Percentiles rank a stretch among this genome's conserved stretches.
phyloP scores from a whole-genome alignment of 2,888 invertebrate species.

The Cheilosia soror region DNA sequence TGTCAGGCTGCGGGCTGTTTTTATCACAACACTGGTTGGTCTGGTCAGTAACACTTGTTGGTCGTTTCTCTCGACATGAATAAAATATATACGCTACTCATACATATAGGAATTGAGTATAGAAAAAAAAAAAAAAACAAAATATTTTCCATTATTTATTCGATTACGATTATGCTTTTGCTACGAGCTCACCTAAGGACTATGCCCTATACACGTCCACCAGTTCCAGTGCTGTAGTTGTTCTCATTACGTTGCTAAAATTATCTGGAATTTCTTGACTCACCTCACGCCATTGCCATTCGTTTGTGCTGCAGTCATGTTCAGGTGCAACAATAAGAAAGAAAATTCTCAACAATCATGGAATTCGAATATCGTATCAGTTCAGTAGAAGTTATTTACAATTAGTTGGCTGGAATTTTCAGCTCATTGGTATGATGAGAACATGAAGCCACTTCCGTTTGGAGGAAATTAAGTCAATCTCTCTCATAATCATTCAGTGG shows the following conservation, averaged over 20 bases:
- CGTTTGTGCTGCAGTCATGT: constrained; percentile 19
- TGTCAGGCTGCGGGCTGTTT: constrained; percentile 50
- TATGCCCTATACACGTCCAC: constrained; percentile 7
- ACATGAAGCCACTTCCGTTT: constrained; percentile 42
- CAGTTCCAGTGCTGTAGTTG: neutral
- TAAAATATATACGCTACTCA: constrained; percentile 24
- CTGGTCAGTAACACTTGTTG: constrained; percentile 59
- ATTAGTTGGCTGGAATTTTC: constrained; percentile 44
- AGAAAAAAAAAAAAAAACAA: too few species aligned
- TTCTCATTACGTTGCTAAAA: constrained; percentile 61
- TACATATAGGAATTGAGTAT: constrained; percentile 47
- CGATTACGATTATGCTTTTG: constrained; percentile 71
- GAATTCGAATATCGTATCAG: constrained; percentile 53
- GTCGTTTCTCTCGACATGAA: constrained; percentile 46
- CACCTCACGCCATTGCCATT: constrained; percentile 33
- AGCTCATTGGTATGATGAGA: constrained; percentile 11
- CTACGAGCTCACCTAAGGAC: constrained; percentile 11
- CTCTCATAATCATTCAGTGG: neutral
- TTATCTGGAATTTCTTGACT: constrained; percentile 65
- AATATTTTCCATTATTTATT: constrained; percentile 61
- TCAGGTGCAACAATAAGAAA: constrained; percentile 40
- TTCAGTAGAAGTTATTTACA: constrained; percentile 30
- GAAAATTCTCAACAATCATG: constrained; percentile 23
- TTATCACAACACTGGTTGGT: constrained; percentile 41
- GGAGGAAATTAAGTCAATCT: neutral